Conservation (phyloP, 2,888 invertebrate genomes). For the Microplitis manilae region DNA sequence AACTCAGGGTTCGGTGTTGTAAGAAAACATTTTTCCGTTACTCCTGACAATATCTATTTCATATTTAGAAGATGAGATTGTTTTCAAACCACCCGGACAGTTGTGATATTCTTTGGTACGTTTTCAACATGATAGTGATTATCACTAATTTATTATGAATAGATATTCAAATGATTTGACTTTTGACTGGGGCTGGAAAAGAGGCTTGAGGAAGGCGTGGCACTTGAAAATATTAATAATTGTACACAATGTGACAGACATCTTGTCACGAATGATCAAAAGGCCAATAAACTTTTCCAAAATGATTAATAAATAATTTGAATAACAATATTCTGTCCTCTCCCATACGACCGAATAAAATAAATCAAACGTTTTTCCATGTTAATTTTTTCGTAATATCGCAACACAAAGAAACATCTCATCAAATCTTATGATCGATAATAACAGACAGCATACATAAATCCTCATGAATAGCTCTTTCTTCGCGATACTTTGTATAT, state of each 20-base stretch:
- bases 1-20: no score
- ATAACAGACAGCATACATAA: constrained; percentile 43
- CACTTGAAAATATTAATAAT: background rate
- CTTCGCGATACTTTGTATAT: constrained; percentile 35
- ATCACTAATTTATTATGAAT: background rate
- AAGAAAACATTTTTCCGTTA: no score
- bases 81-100: no score
- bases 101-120: no score
- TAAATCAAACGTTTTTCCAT: background rate
- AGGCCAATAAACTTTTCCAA: constrained; percentile 22
- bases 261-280: constrained; percentile 9
- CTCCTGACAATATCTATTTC: no score
- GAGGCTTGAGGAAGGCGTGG: constrained; percentile 20
- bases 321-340: constrained; percentile 3
- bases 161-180: constrained; percentile 1
- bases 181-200: constrained; percentile 22
- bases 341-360: background rate
- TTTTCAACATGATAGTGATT: background rate
- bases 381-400: background rate
- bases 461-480: constrained; percentile 49
- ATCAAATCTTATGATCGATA: constrained; percentile 45
- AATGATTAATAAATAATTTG: background rate
- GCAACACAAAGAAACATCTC: constrained; percentile 21
- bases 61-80: no score
- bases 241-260: constrained; percentile 7